Base-by-base conservation (phyloP, 2,797 vertebrate genomes). In the Poeciliopsis gracilis region DNA sequence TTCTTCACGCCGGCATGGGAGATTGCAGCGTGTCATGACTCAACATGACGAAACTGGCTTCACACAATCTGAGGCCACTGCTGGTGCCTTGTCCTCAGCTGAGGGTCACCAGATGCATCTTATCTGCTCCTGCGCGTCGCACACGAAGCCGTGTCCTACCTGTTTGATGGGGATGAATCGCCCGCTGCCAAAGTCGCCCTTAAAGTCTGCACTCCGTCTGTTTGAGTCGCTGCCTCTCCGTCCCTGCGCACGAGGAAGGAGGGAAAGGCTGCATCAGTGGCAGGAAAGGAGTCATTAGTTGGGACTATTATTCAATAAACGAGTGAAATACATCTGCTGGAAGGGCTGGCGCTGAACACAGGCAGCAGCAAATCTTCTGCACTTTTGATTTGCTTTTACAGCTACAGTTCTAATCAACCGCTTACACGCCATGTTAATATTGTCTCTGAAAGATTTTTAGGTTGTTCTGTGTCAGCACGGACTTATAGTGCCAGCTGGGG, bases 121-220 rank as follows among this genome's bases (percentile, higher is more conserved):
- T 61, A 69, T 81, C 80, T 78, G 69, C 76, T 76, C 80, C 81
- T 78, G 55, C 70, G 59, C 73, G 84, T 82, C 25, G 57, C 73
- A 63, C 51, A 63, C 2, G 72, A 78, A 81, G 82, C 71, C 46
- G 61, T 73, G 38, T 59, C 90, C 66, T 75, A 97, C 97, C 96
- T 98, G 97, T 86, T 98, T 99, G 90, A 98, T 97, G 78, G 97
- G 97, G 86, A 98, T 97, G 89, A 94, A 96, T 18, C 97, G 95
- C 5, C 97, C 97, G 0, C 96, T 96, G 74, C 97, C 96, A 0
- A 96, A 89, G 69, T 98, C 97, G 0, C 96, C 96, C 47, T 97
- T 96, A 82, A 94, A 96, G 84, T 98, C 98, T 80, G 96, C 93
- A 77, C 97, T 97, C 81, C 97, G 95, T 86, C 97, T 96, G 93